These are phyloP conservation scores for Siniperca undulata DNA, from an alignment of 2,797 vertebrate species.

Conservation along the genomic window DNA sequence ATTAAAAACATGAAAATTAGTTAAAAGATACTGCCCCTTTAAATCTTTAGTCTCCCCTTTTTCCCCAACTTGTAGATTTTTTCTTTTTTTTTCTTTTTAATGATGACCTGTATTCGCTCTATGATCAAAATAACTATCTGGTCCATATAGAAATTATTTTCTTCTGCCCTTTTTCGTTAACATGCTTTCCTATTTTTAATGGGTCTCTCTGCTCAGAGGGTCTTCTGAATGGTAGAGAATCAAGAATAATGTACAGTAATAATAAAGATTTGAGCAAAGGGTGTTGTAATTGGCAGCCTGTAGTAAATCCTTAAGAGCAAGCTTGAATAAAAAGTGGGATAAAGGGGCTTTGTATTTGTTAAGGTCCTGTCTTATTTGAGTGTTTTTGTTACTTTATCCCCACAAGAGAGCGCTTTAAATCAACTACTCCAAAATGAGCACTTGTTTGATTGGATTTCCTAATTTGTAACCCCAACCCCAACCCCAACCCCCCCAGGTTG, in stretches of 20 bases:
- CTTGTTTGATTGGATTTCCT: conserved; percentile 77
- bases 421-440: conserved; percentile 78
- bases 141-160: conserved; percentile 10
- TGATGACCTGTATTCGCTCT: conserved; percentile 65
- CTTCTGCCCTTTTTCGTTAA: neutral
- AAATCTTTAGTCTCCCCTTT: conserved; percentile 69
- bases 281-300: conserved; percentile 71
- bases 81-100: conserved; percentile 17
- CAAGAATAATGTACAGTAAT: conserved; percentile 56
- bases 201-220: conserved; percentile 26
- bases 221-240: conserved; percentile 35
- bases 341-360: conserved; percentile 37
- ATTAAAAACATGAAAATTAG: conserved; percentile 32
- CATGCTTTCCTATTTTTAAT: conserved; percentile 30
- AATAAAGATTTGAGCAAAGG: conserved; percentile 45
- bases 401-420: conserved; percentile 74
- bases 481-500: conserved; percentile 35
- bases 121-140: conserved; percentile 82
- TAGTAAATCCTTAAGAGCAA: conserved; percentile 77
- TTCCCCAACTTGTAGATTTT: conserved; percentile 53
- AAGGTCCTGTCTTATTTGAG: conserved; percentile 59
- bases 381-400: conserved; percentile 61
- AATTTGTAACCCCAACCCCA: conserved; percentile 25
- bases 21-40: conserved; percentile 83
- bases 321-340: conserved; percentile 68